phyloP scores from a whole-genome alignment of 2,797 vertebrate genomes.

The Denticeps clupeoides region DNA sequence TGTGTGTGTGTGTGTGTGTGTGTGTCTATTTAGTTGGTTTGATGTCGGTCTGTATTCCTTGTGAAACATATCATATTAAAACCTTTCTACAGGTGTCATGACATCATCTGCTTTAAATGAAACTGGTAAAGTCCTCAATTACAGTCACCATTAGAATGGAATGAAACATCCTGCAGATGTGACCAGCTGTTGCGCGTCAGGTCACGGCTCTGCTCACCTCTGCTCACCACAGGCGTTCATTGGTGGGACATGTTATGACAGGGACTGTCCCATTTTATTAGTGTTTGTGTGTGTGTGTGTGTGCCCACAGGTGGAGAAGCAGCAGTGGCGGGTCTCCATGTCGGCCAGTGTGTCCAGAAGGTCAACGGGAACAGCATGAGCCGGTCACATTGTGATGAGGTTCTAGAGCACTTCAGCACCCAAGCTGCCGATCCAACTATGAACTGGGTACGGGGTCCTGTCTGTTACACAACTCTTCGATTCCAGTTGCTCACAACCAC shows the following conservation, averaged over 20 bases:
- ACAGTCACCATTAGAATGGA: no score
- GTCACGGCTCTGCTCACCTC: no score
- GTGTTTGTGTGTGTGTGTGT: not conserved
- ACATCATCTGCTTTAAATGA: not conserved
- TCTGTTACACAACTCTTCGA: no score
- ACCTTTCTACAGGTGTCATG: not conserved
- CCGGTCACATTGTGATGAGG: constrained; percentile 63
- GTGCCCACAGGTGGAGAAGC: constrained; percentile 73
- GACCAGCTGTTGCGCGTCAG: no score
- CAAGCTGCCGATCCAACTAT: constrained; percentile 63
- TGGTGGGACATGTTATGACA: no score
- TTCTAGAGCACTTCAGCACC: constrained; percentile 83
- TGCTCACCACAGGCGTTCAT: no score
- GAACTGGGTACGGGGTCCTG: no score
- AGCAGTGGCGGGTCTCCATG: constrained; percentile 73
- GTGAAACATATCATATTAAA: not conserved
- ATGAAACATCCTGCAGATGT: no score
- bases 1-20: not conserved
- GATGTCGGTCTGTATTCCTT: not conserved
- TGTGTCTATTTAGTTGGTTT: not conserved
- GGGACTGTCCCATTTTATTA: no score
- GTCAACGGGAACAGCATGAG: constrained; percentile 79
- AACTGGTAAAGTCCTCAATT: no score
- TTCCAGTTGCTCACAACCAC: not conserved
- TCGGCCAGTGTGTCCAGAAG: constrained; percentile 87